Evolutionary conservation across 2,888 invertebrate genomes (phyloP), one percentile per base, ranked within the genome.

Genomic region (Apodemia mormo): DNA sequence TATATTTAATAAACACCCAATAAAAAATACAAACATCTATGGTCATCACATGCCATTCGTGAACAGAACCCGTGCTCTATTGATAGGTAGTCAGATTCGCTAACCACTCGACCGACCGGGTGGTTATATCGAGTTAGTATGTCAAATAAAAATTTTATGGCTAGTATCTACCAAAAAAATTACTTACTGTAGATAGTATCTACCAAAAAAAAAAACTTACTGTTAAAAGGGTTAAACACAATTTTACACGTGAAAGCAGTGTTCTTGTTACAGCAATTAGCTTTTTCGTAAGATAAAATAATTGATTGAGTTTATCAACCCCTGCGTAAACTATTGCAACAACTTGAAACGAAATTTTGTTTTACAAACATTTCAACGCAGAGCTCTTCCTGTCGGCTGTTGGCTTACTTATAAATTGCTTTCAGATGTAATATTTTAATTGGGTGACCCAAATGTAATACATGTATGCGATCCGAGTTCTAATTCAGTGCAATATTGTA

Each of bases 401-500:
- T 64, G 71, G 73, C 74, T 72, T 72, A 74, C 72, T 73, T 76
- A 66, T 71, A 74, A 76, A 77, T 75, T 73, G 74, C 75, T 75
- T 74, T 76, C 76, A 78, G 78, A 78, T 78, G 78, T 75, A 75
- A 73, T 76, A 75, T 79, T 76, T 76, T 77, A 77, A 77, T 78
- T 76, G 71, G 75, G 72, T 76, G 77, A 78, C 77, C 77, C 76
- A 77, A 76, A 80, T 81, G 78, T 78, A 76, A 77, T 76, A 75
- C 77, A 76, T 65, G 76, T 75, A 75, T 74, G 75, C 80, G 81
- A 76, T 83, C 80, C 82, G 82, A 82, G 85, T 85, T 87, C 85
- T 85, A 83, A 84, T 83, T 85, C 83, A 76, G 80, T 81, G 81
- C 77, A 79, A 78, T 81, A 80, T 73, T 82, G 81, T 88, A 88